Conservation (phyloP, 2,888 invertebrate species). For the Campopleginae sp. region DNA sequence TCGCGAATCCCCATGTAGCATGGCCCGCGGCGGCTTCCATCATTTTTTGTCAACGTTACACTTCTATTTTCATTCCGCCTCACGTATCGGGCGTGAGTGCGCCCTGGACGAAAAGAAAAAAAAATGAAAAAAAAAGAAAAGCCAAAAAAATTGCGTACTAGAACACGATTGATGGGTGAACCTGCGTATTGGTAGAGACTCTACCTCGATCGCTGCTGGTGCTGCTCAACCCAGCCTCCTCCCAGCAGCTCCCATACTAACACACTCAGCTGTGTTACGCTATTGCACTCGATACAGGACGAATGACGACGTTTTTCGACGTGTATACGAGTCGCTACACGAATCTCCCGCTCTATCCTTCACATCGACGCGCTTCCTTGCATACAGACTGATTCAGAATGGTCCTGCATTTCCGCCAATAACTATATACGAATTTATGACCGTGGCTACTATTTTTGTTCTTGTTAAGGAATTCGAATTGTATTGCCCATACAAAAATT, state of each 20-base stretch:
- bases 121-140: constrained; percentile 35
- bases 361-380: constrained; percentile 17
- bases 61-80: constrained; percentile 81
- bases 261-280: constrained; percentile 13
- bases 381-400: constrained; percentile 52
- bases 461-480: constrained; percentile 12
- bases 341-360: constrained; percentile 3
- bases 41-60: constrained; percentile 80
- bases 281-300: constrained; percentile 35
- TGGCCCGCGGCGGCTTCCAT: constrained; percentile 78
- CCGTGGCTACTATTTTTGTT: constrained; percentile 8
- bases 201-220: constrained; percentile 56
- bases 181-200: constrained; percentile 67
- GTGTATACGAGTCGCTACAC: constrained; percentile 37
- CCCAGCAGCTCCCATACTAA: constrained; percentile 34
- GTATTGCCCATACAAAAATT: background rate
- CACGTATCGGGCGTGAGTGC: constrained; percentile 74
- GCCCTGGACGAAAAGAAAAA: constrained; percentile 55
- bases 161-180: constrained; percentile 79
- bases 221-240: constrained; percentile 59
- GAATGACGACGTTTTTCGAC: constrained; percentile 58
- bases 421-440: constrained; percentile 21
- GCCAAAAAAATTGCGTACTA: constrained; percentile 75
- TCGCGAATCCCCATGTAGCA: constrained; percentile 74
- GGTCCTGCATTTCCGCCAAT: constrained; percentile 37